These are phyloP conservation scores for Anas platyrhynchos DNA, from an alignment of 2,113 vertebrate species.

Conservation along the genomic window DNA sequence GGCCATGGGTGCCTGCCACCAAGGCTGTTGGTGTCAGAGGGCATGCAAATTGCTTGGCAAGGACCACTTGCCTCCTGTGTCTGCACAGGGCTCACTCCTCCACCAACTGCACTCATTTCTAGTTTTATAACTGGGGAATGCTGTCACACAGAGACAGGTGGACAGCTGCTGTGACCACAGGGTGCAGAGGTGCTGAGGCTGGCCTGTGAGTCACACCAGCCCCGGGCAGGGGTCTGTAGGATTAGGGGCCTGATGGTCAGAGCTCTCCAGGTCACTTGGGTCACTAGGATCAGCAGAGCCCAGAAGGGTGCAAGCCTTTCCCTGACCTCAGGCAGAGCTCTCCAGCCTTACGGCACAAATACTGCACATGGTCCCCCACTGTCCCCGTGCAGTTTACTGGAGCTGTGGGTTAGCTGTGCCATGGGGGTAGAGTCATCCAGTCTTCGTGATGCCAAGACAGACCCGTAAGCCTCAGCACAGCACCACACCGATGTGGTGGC, in stretches of 20 bases:
- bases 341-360: neutral
- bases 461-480: neutral
- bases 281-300: neutral
- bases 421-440: neutral
- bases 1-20: neutral
- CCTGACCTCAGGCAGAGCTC: neutral
- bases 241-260: neutral
- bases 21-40: neutral
- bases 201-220: fast-evolving
- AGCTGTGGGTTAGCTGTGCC: neutral
- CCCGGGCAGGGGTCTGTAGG: neutral
- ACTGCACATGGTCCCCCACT: neutral
- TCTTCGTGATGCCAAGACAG: neutral
- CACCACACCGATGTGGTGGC: fast-evolving
- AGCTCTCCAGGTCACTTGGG: neutral
- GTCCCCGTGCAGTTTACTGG: neutral
- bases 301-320: too few relatives aligned
- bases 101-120: neutral
- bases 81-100: fast-evolving
- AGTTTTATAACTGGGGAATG: too few relatives aligned
- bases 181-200: fast-evolving
- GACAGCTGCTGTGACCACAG: too few relatives aligned
- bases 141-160: too few relatives aligned
- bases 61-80: neutral
- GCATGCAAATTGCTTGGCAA: neutral